A percentile compares a stretch with the other conserved stretches of the same genome.
These are phyloP conservation scores for Embiotoca jacksoni DNA, from an alignment of 2,113 vertebrate genomes.

Conservation along the genomic window DNA sequence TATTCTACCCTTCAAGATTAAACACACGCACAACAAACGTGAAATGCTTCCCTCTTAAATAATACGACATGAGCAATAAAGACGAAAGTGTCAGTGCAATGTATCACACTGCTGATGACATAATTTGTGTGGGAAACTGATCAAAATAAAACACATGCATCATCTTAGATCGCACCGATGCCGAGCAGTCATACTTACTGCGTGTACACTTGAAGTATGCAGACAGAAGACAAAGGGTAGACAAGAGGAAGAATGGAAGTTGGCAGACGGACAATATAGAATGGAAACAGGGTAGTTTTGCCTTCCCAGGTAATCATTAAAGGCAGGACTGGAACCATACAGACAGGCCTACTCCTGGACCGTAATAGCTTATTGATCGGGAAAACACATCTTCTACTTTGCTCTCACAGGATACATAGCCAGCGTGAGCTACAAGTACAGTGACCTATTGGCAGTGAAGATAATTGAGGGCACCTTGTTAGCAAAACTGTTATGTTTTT, in stretches of 20 bases:
- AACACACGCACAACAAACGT: background rate
- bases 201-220: background rate
- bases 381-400: slow-evolving; percentile 49
- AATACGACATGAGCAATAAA: background rate
- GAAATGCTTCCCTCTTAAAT: background rate
- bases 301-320: slow-evolving; percentile 58
- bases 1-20: slow-evolving; percentile 16
- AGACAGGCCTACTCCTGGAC: slow-evolving; percentile 46
- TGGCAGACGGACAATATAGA: slow-evolving; percentile 12
- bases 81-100: background rate
- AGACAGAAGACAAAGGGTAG: background rate
- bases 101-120: background rate
- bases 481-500: slow-evolving; percentile 29
- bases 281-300: slow-evolving; percentile 29
- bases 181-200: background rate
- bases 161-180: background rate
- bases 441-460: slow-evolving; percentile 34
- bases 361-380: slow-evolving; percentile 76
- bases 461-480: slow-evolving; percentile 26
- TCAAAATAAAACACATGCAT: slow-evolving; percentile 16
- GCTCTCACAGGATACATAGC: slow-evolving; percentile 33
- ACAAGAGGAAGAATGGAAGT: background rate
- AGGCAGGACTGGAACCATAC: slow-evolving; percentile 31
- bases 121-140: slow-evolving; percentile 11
- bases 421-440: slow-evolving; percentile 34